These are phyloP conservation scores for Florisuga fusca DNA, from an alignment of 2,797 vertebrate genomes.

Conservation along the genomic window DNA sequence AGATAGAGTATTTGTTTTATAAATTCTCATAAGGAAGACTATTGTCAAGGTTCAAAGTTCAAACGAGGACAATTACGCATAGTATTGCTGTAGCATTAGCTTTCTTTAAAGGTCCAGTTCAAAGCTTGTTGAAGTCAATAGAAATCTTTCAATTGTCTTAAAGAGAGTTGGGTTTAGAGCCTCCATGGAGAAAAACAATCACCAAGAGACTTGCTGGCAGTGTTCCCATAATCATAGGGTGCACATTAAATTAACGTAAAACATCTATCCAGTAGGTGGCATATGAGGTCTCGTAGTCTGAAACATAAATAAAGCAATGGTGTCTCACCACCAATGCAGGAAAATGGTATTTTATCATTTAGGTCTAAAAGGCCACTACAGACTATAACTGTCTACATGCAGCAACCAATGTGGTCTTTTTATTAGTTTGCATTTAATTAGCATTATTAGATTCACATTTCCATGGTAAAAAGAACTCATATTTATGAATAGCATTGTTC, in stretches of 20 bases:
- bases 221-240: not conserved
- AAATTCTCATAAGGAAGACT: not conserved
- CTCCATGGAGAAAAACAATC: not conserved
- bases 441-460: not conserved
- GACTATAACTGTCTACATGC: not conserved
- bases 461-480: not conserved
- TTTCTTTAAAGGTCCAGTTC: not conserved
- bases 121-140: not conserved
- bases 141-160: not conserved
- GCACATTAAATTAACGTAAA: conserved; percentile 24
- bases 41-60: too few species aligned
- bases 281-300: not conserved
- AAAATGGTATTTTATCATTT: not conserved
- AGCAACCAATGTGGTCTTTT: not conserved
- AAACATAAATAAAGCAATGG: not conserved
- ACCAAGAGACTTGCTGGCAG: not conserved
- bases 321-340: not conserved
- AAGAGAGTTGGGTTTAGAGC: not conserved
- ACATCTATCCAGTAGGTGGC: conserved; percentile 21
- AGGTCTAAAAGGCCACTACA: not conserved
- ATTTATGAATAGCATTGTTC: not conserved
- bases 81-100: not conserved
- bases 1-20: not conserved
- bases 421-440: conserved; percentile 5
- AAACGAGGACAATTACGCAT: not conserved